A percentile compares a stretch with the other conserved stretches of the same genome.
Conservation (phyloP, 2,888 invertebrate species). For the Nasonovia ribisnigri region DNA sequence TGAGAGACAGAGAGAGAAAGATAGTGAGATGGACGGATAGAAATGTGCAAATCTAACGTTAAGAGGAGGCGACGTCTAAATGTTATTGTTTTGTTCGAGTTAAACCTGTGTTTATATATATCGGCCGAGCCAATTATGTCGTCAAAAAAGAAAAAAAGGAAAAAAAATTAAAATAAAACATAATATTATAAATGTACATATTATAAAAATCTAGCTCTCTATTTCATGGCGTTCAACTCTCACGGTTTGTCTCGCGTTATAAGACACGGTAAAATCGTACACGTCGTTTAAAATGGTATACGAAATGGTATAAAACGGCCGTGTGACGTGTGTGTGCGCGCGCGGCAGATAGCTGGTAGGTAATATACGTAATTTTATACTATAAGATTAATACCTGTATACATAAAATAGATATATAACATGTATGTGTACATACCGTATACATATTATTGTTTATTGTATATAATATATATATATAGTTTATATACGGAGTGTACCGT, state of each 20-base stretch:
- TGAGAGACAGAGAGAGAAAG: not conserved
- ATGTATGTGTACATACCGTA: not conserved
- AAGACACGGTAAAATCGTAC: not conserved
- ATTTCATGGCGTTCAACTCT: slow-evolving; percentile 13
- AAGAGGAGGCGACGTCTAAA: not conserved
- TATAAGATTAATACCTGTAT: not conserved
- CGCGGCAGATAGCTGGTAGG: not conserved
- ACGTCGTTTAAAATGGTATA: not conserved
- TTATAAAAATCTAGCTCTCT: not conserved
- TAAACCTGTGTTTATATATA: slow-evolving; percentile 47
- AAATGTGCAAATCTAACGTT: slow-evolving; percentile 3
- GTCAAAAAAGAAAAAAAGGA: not conserved
- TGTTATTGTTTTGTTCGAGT: not conserved
- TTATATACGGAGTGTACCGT: not conserved
- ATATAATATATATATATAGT: not conserved
- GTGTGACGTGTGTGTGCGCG: not conserved
- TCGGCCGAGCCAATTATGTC: slow-evolving; percentile 48
- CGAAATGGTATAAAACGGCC: not conserved
- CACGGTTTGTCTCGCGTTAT: slow-evolving; percentile 45
- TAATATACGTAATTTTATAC: not conserved
- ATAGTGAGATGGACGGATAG: not conserved
- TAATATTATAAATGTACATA: not conserved
- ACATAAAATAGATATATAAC: not conserved
- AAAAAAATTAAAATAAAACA: not conserved
- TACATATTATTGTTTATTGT: not conserved